These are phyloP conservation scores for Trichopoda pennipes DNA, from an alignment of 2,888 invertebrate species.

Conservation along the genomic window DNA sequence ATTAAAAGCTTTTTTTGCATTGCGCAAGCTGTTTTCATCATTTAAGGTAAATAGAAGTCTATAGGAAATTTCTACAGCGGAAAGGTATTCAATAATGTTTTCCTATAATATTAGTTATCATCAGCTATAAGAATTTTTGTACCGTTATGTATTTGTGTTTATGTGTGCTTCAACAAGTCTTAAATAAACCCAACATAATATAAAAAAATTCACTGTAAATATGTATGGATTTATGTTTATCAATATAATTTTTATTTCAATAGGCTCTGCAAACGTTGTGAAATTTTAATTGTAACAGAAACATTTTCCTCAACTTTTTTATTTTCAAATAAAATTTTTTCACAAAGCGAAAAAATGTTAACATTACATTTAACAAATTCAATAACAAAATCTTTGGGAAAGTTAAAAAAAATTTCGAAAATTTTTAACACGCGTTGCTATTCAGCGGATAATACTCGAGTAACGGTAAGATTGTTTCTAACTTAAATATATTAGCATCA, in stretches of 20 bases:
- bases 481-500: neutral
- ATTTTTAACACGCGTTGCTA: neutral
- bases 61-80: too few relatives aligned
- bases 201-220: neutral
- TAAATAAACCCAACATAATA: too few relatives aligned
- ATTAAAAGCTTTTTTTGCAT: too few relatives aligned
- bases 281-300: slow-evolving; percentile 9
- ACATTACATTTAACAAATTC: neutral
- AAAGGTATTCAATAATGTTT: too few relatives aligned
- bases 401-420: slow-evolving; percentile 2
- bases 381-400: slow-evolving; percentile 2
- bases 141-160: too few relatives aligned
- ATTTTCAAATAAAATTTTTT: neutral
- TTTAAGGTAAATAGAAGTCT: too few relatives aligned
- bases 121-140: too few relatives aligned
- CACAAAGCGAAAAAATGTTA: slow-evolving; percentile 10
- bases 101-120: too few relatives aligned
- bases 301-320: neutral
- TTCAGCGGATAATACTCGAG: slow-evolving; percentile 17
- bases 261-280: slow-evolving; percentile 23
- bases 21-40: too few relatives aligned
- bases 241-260: neutral
- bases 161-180: too few relatives aligned
- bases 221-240: neutral
- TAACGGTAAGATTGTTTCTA: slow-evolving; percentile 6